Base-by-base conservation (phyloP, 2,888 invertebrate genomes). In the Stenurella melanura region DNA sequence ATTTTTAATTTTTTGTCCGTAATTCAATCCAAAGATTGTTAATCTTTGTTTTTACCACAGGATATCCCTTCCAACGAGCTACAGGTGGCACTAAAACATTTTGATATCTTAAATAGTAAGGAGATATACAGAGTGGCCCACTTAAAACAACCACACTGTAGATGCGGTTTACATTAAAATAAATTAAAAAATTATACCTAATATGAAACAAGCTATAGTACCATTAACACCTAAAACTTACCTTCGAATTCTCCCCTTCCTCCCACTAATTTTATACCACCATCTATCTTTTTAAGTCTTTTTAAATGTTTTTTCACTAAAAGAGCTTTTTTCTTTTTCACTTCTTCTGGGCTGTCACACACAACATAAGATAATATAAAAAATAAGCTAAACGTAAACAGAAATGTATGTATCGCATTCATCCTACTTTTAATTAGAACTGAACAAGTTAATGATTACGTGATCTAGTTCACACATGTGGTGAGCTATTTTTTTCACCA, bases 241-340 rank as follows among this genome's bases (percentile, higher is more conserved):
- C 96, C 96, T 93, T 96, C 96, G 87, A 91, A 93, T 84, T 92
- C 92, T 68, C 90, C 92, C 19, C 91, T 87, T 6, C 95, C 95
- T 19, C 95, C 96, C 0, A 94, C 91, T 9, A 96, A 90, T 82
- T 93, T 93, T 18, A 96, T 87, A 75, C 93, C 93, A 11, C 95
- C 96, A 83, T 96, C 96, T 82, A 93, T 91, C 87, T 93, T 93
- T 86, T 93, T 94, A 77, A 94, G 90, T 76, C 93, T 92, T 84
- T 94, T 95, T 80, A 95, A 90, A 82, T 96, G 92, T 83, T 93
- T 93, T 85, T 93, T 94, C 17, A 95, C 91, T 77, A 94, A 91
- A 34, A 91, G 90, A 0, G 93, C 93, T 81, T 90, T 91, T 81
- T 88, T 89, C 34, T 81, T 83, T 71, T 83, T 85, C 5, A 78